Conservation (phyloP, 2,797 vertebrate species). For the Gadopsis bispinosus region DNA sequence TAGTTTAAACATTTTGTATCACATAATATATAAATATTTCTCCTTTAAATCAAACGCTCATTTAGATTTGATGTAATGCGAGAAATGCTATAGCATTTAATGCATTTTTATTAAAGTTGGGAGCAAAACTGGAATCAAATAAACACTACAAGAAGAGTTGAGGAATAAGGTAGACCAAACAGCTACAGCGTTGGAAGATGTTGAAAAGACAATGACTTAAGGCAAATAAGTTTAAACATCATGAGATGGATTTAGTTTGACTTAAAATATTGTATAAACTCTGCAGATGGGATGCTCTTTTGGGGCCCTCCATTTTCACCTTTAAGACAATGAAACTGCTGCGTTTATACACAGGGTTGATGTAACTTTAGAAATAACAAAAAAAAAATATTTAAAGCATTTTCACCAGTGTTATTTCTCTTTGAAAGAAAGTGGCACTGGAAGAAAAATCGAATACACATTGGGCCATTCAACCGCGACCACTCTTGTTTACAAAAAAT, state of each 20-base stretch:
- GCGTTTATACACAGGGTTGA: not conserved
- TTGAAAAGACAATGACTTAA: constrained; percentile 29
- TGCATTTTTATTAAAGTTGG: constrained; percentile 27
- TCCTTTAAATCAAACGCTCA: not conserved
- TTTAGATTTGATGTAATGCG: not conserved
- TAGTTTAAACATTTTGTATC: not conserved
- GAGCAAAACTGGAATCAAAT: constrained; percentile 30
- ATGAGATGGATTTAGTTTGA: not conserved
- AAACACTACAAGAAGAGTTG: constrained; percentile 40
- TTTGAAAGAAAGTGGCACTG: constrained; percentile 47
- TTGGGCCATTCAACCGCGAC: constrained; percentile 52
- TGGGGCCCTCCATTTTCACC: not conserved
- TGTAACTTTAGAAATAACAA: not conserved
- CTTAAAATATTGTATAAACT: not conserved
- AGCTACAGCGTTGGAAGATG: constrained; percentile 34
- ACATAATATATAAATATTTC: not conserved
- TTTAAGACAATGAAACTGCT: not conserved
- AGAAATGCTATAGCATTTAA: not conserved
- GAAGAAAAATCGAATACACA: constrained; percentile 43
- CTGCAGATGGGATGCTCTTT: not conserved
- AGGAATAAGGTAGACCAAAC: constrained; percentile 35
- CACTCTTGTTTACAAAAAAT: constrained; percentile 47
- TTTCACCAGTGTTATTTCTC: not conserved
- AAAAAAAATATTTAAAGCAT: not conserved
- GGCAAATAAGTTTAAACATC: not conserved